phyloP scores from a whole-genome alignment of 2,888 invertebrate species.

The Parnassius mnemosyne region DNA sequence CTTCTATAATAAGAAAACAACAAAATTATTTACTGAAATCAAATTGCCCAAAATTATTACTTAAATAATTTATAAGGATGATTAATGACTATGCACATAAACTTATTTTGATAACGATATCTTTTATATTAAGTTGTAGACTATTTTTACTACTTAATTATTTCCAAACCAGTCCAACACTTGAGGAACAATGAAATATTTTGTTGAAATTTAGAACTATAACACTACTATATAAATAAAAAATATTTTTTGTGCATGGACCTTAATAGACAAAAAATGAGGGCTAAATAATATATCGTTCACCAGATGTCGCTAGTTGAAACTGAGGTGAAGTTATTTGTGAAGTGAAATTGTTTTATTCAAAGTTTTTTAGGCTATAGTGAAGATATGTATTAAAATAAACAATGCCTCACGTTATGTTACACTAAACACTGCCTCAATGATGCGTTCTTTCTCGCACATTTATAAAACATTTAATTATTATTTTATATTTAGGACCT shows the following conservation, averaged over 20 bases:
- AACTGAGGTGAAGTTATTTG: too few species aligned
- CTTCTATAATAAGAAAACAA: conserved; percentile 60
- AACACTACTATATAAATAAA: not conserved
- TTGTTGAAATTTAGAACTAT: too few species aligned
- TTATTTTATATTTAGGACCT: too few species aligned
- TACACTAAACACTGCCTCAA: too few species aligned
- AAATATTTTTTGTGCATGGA: conserved; percentile 8
- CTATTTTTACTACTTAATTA: not conserved
- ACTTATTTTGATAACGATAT: not conserved
- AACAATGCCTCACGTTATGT: too few species aligned
- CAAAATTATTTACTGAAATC: conserved; percentile 41
- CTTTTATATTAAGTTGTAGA: not conserved
- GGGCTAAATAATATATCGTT: too few species aligned
- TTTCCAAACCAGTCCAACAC: not conserved
- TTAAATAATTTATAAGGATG: conserved; percentile 11
- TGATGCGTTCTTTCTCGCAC: too few species aligned
- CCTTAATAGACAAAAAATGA: not conserved
- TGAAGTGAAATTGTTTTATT: too few species aligned
- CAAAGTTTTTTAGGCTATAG: too few species aligned
- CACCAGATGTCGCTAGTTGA: too few species aligned
- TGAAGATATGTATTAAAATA: too few species aligned
- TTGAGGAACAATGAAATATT: not conserved
- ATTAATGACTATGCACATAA: conserved; percentile 13
- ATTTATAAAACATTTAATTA: too few species aligned
- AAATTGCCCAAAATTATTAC: conserved; percentile 59